These are phyloP conservation scores for Stegodyphus dumicola DNA, from an alignment of 1,140 invertebrate species.

Conservation along the genomic window DNA sequence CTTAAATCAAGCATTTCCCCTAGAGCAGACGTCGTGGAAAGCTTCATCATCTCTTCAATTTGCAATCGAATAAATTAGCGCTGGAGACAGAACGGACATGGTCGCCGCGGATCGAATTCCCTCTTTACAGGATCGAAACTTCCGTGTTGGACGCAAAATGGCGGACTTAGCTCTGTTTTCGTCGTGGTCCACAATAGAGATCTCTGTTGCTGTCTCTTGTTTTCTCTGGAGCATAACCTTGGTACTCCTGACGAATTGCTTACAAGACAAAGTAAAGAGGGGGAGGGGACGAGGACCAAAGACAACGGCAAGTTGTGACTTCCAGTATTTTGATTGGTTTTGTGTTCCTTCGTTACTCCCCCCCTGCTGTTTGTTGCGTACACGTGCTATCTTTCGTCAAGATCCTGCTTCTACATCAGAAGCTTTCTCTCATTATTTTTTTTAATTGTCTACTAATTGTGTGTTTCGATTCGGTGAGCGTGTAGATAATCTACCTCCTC, in stretches of 20 bases:
- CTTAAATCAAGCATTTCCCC: slow-evolving; percentile 34
- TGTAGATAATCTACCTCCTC: neutral
- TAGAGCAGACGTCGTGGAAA: slow-evolving; percentile 19
- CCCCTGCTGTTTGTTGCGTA: slow-evolving; percentile 1
- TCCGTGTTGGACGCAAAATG: slow-evolving; percentile 31
- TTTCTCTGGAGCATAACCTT: too few species aligned
- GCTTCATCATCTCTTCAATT: slow-evolving; percentile 37
- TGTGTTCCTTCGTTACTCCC: neutral
- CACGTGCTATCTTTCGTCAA: slow-evolving; percentile 48
- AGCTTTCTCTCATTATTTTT: slow-evolving; percentile 14
- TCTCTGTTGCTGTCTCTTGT: too few species aligned
- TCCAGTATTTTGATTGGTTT: neutral
- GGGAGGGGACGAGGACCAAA: too few species aligned
- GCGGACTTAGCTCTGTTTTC: neutral
- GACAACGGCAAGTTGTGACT: slow-evolving; percentile 36
- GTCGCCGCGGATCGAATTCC: slow-evolving; percentile 20
- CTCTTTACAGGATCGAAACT: neutral
- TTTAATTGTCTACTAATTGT: slow-evolving; percentile 10
- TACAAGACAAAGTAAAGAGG: neutral
- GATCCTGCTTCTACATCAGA: slow-evolving; percentile 5
- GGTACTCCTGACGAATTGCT: neutral
- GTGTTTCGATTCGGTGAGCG: too few species aligned
- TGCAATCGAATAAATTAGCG: slow-evolving; percentile 40
- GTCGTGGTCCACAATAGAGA: neutral
- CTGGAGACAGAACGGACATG: slow-evolving; percentile 8